A percentile compares a stretch with the other conserved stretches of the same genome.
phyloP scores from a whole-genome alignment of 2,888 invertebrate species.

The Pimpla rufipes region DNA sequence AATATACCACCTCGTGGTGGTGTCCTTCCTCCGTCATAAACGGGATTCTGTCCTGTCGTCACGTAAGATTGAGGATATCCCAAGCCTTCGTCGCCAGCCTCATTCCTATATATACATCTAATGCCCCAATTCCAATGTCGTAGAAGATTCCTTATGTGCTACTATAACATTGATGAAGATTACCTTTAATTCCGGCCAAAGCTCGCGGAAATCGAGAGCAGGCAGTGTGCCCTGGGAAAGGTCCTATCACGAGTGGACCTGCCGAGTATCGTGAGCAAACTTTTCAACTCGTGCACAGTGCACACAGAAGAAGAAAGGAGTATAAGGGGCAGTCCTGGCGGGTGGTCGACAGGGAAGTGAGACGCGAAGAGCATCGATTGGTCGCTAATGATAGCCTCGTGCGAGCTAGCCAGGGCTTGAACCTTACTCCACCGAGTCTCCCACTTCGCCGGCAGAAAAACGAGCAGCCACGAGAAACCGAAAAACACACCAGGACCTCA shows the following conservation, averaged over 20 bases:
- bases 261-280: slow-evolving; percentile 44
- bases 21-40: slow-evolving; percentile 78
- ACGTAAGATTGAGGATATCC: slow-evolving; percentile 74
- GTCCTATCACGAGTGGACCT: slow-evolving; percentile 72
- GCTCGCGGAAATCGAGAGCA: slow-evolving; percentile 35
- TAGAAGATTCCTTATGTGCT: slow-evolving; percentile 39
- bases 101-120: not conserved
- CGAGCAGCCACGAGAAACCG: slow-evolving; percentile 38
- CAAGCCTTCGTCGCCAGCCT: slow-evolving; percentile 35
- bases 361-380: slow-evolving; percentile 72
- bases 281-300: slow-evolving; percentile 70
- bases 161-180: slow-evolving; percentile 56
- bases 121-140: slow-evolving; percentile 34
- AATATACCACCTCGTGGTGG: slow-evolving; percentile 39
- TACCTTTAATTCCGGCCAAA: slow-evolving; percentile 55
- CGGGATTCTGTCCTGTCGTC: slow-evolving; percentile 77
- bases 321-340: slow-evolving; percentile 60
- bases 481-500: slow-evolving; percentile 62
- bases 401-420: slow-evolving; percentile 69
- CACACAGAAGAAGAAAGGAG: slow-evolving; percentile 42
- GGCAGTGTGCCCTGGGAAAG: slow-evolving; percentile 48
- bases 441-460: slow-evolving; percentile 25
- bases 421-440: slow-evolving; percentile 68
- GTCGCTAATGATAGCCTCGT: slow-evolving; percentile 76
- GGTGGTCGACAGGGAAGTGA: slow-evolving; percentile 67